Conservation (phyloP, 2,888 invertebrate species). For the Amphipoea lucens region DNA sequence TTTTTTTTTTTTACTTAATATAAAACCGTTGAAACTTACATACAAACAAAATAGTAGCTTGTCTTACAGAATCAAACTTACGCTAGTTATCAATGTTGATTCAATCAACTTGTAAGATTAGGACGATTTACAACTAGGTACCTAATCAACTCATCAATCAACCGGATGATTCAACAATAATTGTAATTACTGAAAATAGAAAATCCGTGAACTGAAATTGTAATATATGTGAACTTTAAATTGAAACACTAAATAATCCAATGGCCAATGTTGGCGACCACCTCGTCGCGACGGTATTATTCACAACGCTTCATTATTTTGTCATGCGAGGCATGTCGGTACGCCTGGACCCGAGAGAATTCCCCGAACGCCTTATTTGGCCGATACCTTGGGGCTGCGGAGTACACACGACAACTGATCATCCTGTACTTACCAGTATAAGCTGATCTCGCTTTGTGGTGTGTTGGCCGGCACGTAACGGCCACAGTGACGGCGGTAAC, state of each 20-base stretch:
- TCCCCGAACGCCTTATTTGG: constrained; percentile 72
- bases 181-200: not conserved
- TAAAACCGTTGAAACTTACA: not conserved
- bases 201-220: not conserved
- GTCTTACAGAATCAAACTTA: not conserved
- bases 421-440: not conserved
- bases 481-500: not conserved
- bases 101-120: not conserved
- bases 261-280: constrained; percentile 13
- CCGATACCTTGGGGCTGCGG: constrained; percentile 62
- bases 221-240: not conserved
- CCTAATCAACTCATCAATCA: too few species aligned
- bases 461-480: not conserved
- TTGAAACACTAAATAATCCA: constrained; percentile 30
- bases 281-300: constrained; percentile 55
- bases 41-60: not conserved
- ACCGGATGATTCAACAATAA: not conserved
- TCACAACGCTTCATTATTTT: constrained; percentile 71
- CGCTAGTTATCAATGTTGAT: not conserved
- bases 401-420: constrained; percentile 19
- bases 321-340: constrained; percentile 66
- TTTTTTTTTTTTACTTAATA: too few species aligned
- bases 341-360: constrained; percentile 65
- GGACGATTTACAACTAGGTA: not conserved
- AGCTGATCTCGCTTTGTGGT: not conserved